phyloP scores from a whole-genome alignment of 2,888 invertebrate species.

The Salpingus planirostris region DNA sequence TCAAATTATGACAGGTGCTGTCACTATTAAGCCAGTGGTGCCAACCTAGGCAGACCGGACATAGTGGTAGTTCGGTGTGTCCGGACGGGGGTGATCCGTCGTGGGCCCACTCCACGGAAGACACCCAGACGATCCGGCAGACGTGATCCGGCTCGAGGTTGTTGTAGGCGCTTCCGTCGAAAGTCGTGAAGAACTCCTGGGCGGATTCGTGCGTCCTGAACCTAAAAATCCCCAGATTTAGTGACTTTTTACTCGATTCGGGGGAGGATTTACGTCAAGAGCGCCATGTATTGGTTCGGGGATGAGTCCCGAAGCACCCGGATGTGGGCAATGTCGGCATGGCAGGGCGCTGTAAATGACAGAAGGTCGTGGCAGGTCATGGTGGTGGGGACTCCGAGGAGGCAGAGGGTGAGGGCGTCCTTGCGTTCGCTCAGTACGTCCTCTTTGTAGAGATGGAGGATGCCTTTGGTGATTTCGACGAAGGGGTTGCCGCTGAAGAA shows the following conservation, averaged over 20 bases:
- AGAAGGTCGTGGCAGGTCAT: slow-evolving; percentile 90
- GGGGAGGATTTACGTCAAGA: slow-evolving; percentile 63
- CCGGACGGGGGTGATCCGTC: slow-evolving; percentile 59
- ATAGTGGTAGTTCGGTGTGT: slow-evolving; percentile 93
- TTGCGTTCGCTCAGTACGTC: slow-evolving; percentile 48
- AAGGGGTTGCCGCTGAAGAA: slow-evolving; percentile 96
- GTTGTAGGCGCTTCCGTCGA: slow-evolving; percentile 89
- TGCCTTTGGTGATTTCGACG: slow-evolving; percentile 93
- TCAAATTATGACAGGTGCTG: no score
- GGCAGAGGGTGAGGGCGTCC: slow-evolving; percentile 76
- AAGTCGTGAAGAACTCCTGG: slow-evolving; percentile 84
- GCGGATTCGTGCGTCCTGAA: slow-evolving; percentile 70
- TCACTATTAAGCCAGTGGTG: no score
- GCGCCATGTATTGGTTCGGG: slow-evolving; percentile 96
- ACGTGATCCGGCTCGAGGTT: slow-evolving; percentile 84
- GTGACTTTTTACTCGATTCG: slow-evolving; percentile 7
- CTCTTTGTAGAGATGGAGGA: slow-evolving; percentile 94
- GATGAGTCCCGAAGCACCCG: slow-evolving; percentile 84
- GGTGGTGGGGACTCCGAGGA: slow-evolving; percentile 82
- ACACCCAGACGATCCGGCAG: slow-evolving; percentile 94
- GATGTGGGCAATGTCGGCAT: slow-evolving; percentile 81
- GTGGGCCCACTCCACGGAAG: slow-evolving; percentile 78
- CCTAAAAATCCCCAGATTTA: slow-evolving; percentile 35
- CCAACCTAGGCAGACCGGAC: slow-evolving; percentile 79
- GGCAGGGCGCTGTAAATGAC: slow-evolving; percentile 89